Percentiles rank a stretch among this genome's conserved stretches.
Conservation (phyloP, 1,140 invertebrate genomes). For the Neodiprion fabricii region DNA sequence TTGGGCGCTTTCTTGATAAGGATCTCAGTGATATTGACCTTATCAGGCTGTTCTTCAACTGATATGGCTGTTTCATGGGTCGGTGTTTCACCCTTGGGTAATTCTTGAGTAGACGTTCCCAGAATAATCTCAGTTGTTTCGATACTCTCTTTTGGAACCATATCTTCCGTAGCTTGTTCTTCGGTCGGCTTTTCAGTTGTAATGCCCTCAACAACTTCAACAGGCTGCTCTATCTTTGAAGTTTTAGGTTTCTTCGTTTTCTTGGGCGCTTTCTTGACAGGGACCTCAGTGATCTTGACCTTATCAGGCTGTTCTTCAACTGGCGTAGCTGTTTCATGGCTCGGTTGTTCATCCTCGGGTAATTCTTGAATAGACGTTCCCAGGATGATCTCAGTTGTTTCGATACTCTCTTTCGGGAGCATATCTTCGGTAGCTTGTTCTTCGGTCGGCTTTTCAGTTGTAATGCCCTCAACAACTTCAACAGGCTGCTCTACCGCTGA, state of each 20-base stretch:
- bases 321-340: slow-evolving; percentile 9
- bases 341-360: slow-evolving; percentile 18
- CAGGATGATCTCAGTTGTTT: slow-evolving; percentile 29
- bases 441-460: slow-evolving; percentile 18
- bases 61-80: slow-evolving; percentile 26
- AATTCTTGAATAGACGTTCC: slow-evolving; percentile 38
- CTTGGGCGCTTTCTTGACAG: slow-evolving; percentile 27
- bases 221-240: slow-evolving; percentile 22
- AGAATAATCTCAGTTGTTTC: slow-evolving; percentile 10
- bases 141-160: not conserved
- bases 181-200: too few relatives aligned
- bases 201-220: slow-evolving; percentile 1
- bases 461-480: slow-evolving; percentile 23
- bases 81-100: slow-evolving; percentile 20
- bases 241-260: slow-evolving; percentile 26
- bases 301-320: too few relatives aligned
- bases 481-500: slow-evolving; percentile 22
- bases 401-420: slow-evolving; percentile 8
- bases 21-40: slow-evolving; percentile 24
- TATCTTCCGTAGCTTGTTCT: not conserved
- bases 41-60: slow-evolving; percentile 17
- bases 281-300: slow-evolving; percentile 27
- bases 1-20: slow-evolving; percentile 23
- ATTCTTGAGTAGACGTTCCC: slow-evolving; percentile 19
- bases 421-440: slow-evolving; percentile 16